phyloP scores from a whole-genome alignment of 2,888 invertebrate genomes.

The Drosophila prolongata region DNA sequence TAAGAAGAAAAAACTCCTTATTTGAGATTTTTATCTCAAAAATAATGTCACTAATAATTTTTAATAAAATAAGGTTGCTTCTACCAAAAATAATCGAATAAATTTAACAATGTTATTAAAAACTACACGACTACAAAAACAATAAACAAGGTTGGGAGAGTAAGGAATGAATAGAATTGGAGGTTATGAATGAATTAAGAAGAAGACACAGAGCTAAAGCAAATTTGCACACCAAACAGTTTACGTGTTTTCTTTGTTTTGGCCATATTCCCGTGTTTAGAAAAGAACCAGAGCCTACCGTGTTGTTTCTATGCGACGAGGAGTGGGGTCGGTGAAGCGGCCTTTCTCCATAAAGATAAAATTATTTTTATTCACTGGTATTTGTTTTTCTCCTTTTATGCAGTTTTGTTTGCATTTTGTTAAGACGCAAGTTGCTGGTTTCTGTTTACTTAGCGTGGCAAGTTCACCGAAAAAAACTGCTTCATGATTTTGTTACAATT shows the following conservation, averaged over 20 bases:
- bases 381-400: conserved; percentile 36
- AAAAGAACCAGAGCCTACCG: conserved; percentile 6
- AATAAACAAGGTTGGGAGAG: neutral
- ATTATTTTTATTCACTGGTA: conserved; percentile 36
- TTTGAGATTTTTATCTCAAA: too few relatives aligned
- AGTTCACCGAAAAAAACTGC: conserved; percentile 3
- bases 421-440: conserved; percentile 40
- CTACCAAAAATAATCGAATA: too few relatives aligned
- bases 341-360: conserved; percentile 33
- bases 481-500: neutral
- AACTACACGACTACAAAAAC: conserved; percentile 7
- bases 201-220: neutral
- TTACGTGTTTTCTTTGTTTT: conserved; percentile 27
- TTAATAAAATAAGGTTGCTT: too few relatives aligned
- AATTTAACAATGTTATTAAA: neutral
- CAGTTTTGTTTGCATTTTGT: conserved; percentile 53
- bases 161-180: too few relatives aligned
- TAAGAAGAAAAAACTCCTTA: too few relatives aligned
- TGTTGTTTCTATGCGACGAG: conserved; percentile 10
- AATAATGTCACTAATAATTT: too few relatives aligned
- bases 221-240: conserved; percentile 17
- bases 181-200: neutral
- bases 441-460: conserved; percentile 10
- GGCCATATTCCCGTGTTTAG: conserved; percentile 16
- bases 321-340: conserved; percentile 8